Percentiles rank a stretch among this genome's conserved stretches.
Conservation (phyloP, 2,113 vertebrate genomes). For the Elaphurus davidianus region DNA sequence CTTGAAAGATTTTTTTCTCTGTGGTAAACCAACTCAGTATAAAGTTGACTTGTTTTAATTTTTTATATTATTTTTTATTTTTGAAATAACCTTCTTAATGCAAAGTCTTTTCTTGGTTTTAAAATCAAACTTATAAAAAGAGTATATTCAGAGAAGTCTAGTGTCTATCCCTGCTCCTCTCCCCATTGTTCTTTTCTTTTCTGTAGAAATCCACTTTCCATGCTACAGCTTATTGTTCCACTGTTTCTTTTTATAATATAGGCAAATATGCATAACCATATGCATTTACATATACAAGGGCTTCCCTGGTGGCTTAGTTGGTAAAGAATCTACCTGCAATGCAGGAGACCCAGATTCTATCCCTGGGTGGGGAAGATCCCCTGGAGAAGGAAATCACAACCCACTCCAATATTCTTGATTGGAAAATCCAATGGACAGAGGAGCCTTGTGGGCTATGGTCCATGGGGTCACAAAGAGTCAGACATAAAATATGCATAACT, state of each 20-base stretch:
- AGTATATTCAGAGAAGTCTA: neutral
- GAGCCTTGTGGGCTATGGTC: neutral
- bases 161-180: neutral
- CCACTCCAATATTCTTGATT: neutral
- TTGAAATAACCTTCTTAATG: neutral
- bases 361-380: neutral
- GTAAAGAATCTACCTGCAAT: neutral
- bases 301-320: neutral
- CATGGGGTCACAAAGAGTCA: neutral
- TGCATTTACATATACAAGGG: neutral
- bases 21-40: neutral
- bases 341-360: neutral
- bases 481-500: neutral
- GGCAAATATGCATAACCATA: neutral
- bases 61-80: neutral
- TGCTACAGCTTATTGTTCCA: neutral
- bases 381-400: neutral
- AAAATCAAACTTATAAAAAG: neutral
- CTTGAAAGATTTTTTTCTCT: neutral
- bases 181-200: neutral
- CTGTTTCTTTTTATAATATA: neutral
- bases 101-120: neutral
- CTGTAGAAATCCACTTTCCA: neutral
- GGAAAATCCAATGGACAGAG: neutral
- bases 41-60: neutral